A percentile compares a stretch with the other conserved stretches of the same genome.
These are phyloP conservation scores for Podargus strigoides DNA, from an alignment of 2,797 vertebrate species.

Conservation along the genomic window DNA sequence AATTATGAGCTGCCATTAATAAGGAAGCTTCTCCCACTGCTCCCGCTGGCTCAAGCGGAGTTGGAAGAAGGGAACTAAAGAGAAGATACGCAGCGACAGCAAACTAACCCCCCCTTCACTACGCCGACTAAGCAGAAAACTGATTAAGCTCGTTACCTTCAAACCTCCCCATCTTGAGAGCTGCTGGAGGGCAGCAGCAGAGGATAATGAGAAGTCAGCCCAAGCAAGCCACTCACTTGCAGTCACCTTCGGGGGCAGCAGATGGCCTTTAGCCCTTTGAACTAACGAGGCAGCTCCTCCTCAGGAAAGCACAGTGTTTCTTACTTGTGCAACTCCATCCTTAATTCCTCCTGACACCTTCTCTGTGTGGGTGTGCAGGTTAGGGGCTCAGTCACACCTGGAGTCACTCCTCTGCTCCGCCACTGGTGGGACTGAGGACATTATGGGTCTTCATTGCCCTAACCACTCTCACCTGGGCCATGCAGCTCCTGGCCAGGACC, in stretches of 20 bases:
- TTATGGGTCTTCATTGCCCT: not conserved
- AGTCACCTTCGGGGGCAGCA: not conserved
- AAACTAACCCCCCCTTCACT: not conserved
- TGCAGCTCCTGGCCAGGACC: not conserved
- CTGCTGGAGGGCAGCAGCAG: not conserved
- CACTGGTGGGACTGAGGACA: not conserved
- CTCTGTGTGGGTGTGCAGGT: not conserved
- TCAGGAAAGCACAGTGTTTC: not conserved
- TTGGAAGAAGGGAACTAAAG: not conserved
- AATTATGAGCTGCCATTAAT: not conserved
- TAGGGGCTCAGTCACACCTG: not conserved
- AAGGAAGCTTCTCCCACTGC: not conserved
- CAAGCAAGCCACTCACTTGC: not conserved
- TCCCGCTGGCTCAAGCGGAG: not conserved
- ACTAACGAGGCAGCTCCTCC: not conserved
- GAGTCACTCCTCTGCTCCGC: not conserved
- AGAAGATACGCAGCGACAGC: not conserved
- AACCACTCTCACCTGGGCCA: not conserved
- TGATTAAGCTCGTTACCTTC: not conserved
- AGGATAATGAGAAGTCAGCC: not conserved
- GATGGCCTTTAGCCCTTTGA: not conserved
- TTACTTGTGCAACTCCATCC: not conserved
- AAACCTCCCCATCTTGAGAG: not conserved
- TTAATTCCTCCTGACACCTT: not conserved
- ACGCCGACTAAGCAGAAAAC: not conserved